Evolutionary conservation across 2,888 invertebrate species (phyloP).

Genomic region (Congeria kusceri): DNA sequence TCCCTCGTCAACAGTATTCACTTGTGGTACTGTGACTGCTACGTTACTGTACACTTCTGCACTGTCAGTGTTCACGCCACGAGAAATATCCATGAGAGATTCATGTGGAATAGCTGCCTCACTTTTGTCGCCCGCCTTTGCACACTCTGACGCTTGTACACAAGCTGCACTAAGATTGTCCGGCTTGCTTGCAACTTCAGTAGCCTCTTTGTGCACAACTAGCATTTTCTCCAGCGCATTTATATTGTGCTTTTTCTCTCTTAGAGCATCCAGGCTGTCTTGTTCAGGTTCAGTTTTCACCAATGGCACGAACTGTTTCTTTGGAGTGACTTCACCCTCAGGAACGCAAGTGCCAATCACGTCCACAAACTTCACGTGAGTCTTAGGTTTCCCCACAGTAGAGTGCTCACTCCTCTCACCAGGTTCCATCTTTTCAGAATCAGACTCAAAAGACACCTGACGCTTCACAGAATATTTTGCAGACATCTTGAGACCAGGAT

Average conservation of each 20-base stretch:
- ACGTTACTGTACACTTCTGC: too few species aligned
- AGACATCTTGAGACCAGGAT: neutral
- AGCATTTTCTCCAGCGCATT: neutral
- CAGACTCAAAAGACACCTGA: neutral
- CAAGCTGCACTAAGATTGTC: too few species aligned
- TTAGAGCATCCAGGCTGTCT: neutral
- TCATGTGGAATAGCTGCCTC: too few species aligned
- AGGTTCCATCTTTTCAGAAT: neutral
- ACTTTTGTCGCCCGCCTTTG: too few species aligned
- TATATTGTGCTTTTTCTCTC: neutral
- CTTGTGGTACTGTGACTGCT: too few species aligned
- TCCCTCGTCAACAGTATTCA: too few species aligned
- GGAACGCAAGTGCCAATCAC: constrained; percentile 42
- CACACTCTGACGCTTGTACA: too few species aligned
- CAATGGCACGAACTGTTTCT: constrained; percentile 16
- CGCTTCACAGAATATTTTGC: neutral
- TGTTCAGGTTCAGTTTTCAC: neutral
- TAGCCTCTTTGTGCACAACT: neutral
- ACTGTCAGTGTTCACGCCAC: too few species aligned
- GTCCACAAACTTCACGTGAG: neutral
- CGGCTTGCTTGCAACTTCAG: too few species aligned
- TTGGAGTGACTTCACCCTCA: constrained; percentile 34
- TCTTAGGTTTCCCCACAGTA: neutral
- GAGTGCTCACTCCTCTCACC: neutral
- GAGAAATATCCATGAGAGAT: too few species aligned